These are phyloP conservation scores for Leuciscus idus DNA, from an alignment of 2,113 vertebrate species.

Conservation along the genomic window DNA sequence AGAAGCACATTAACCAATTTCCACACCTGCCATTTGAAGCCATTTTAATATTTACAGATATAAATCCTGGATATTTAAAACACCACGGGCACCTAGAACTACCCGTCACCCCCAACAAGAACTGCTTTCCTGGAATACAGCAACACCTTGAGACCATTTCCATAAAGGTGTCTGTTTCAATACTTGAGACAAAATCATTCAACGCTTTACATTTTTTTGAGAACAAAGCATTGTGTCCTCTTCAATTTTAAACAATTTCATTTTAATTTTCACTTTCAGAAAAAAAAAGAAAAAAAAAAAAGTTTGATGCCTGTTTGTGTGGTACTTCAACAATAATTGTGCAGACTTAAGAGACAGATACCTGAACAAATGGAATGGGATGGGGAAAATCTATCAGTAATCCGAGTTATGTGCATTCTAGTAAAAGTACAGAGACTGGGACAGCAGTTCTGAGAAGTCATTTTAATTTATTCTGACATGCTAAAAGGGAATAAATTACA, in stretches of 20 bases:
- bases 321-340: slow-evolving; percentile 28
- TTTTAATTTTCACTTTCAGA: not conserved
- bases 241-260: slow-evolving; percentile 1
- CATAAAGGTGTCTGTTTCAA: slow-evolving; percentile 55
- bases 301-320: slow-evolving; percentile 34
- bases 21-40: slow-evolving; percentile 59
- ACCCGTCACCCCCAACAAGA: slow-evolving; percentile 61
- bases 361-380: slow-evolving; percentile 33
- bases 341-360: slow-evolving; percentile 22
- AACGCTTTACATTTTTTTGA: not conserved
- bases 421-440: slow-evolving; percentile 78
- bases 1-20: slow-evolving; percentile 50
- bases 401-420: slow-evolving; percentile 12
- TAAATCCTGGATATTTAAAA: slow-evolving; percentile 57
- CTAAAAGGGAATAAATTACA: slow-evolving; percentile 91
- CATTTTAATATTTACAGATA: slow-evolving; percentile 67
- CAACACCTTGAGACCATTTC: slow-evolving; percentile 65
- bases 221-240: not conserved
- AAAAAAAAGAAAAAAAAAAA: not conserved
- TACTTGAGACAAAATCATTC: slow-evolving; percentile 10
- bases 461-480: slow-evolving; percentile 87
- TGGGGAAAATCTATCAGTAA: not conserved
- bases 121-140: slow-evolving; percentile 65
- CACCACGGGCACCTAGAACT: slow-evolving; percentile 60
- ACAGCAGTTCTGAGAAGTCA: slow-evolving; percentile 81